phyloP scores from a whole-genome alignment of 2,113 vertebrate genomes.

The Heterocephalus glaber region DNA sequence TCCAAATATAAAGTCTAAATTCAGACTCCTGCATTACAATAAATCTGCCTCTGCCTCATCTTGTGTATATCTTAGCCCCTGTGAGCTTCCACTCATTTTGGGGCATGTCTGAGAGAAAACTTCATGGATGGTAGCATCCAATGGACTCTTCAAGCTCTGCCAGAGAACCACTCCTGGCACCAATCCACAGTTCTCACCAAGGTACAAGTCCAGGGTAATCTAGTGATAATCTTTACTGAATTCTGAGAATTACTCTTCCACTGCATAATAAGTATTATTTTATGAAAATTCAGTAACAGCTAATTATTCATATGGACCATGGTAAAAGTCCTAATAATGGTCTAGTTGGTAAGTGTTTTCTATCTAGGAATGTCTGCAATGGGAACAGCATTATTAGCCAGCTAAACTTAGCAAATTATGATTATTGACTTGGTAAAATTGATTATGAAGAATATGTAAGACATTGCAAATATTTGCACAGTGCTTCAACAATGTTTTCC shows the following conservation, averaged over 20 bases:
- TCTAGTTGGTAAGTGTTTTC: not conserved
- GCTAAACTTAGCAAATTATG: not conserved
- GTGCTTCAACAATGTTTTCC: constrained; percentile 10
- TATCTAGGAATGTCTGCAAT: not conserved
- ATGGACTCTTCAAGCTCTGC: not conserved
- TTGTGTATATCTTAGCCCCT: not conserved
- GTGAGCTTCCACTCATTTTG: not conserved
- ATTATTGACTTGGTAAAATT: not conserved
- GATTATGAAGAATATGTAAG: not conserved
- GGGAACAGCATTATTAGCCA: not conserved
- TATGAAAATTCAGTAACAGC: not conserved
- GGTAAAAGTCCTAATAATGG: not conserved
- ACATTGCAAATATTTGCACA: not conserved
- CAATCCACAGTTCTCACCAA: not conserved
- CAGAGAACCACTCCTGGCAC: not conserved
- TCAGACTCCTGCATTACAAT: not conserved
- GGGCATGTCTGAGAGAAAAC: not conserved
- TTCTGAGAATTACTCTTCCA: not conserved
- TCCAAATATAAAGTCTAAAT: not conserved
- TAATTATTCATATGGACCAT: not conserved
- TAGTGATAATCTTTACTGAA: not conserved
- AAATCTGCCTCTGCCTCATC: not conserved
- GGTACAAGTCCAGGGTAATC: not conserved
- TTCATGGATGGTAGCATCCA: not conserved
- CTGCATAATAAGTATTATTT: not conserved